These are phyloP conservation scores for Atopsyche davidsoni DNA, from an alignment of 1,140 invertebrate species.

Conservation along the genomic window DNA sequence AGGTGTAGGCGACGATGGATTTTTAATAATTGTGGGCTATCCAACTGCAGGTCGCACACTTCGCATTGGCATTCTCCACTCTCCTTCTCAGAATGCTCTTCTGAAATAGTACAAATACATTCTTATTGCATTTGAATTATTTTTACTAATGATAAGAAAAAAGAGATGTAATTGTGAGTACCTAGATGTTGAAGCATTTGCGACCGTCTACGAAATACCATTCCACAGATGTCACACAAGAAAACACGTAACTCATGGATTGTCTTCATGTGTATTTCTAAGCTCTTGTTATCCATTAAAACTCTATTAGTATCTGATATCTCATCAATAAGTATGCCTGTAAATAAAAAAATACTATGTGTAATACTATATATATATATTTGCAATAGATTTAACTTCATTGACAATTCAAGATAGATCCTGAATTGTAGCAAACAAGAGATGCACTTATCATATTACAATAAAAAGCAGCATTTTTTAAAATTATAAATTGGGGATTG, in stretches of 20 bases:
- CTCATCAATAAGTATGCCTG: background rate
- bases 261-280: constrained; percentile 55
- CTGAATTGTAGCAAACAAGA: too few relatives aligned
- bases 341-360: constrained; percentile 1
- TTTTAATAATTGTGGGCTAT: constrained; percentile 53
- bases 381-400: too few relatives aligned
- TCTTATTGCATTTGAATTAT: background rate
- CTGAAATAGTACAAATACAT: constrained; percentile 32
- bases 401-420: too few relatives aligned
- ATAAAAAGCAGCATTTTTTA: too few relatives aligned
- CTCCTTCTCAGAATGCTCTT: constrained; percentile 54
- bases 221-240: constrained; percentile 65
- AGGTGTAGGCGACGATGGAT: constrained; percentile 60
- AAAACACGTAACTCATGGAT: constrained; percentile 58
- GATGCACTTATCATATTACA: too few relatives aligned
- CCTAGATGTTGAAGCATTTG: constrained; percentile 58
- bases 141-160: background rate
- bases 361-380: too few relatives aligned
- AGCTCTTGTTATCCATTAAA: constrained; percentile 50
- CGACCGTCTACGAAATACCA: constrained; percentile 55
- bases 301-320: constrained; percentile 15
- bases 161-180: constrained; percentile 18
- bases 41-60: constrained; percentile 58
- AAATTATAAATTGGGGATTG: too few relatives aligned
- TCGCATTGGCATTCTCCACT: constrained; percentile 59